Percentiles rank a stretch among this genome's conserved stretches.
phyloP scores from a whole-genome alignment of 2,888 invertebrate genomes.

The Mythimna loreyi region DNA sequence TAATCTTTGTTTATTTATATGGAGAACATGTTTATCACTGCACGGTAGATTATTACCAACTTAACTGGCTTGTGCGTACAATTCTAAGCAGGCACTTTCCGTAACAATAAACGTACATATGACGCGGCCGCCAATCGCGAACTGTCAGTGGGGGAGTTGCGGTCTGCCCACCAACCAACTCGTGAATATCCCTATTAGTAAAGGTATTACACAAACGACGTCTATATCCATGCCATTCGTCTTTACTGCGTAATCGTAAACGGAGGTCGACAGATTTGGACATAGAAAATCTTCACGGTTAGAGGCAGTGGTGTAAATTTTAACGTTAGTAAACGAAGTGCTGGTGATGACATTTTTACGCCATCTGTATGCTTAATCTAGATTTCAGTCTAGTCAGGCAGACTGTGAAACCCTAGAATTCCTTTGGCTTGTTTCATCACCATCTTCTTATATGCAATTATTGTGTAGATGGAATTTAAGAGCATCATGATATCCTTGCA shows the following conservation, averaged over 20 bases:
- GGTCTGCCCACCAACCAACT: constrained; percentile 74
- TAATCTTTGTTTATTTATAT: constrained; percentile 82
- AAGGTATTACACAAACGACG: constrained; percentile 78
- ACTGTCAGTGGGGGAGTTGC: constrained; percentile 77
- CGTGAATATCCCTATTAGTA: constrained; percentile 82
- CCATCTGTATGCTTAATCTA: constrained; percentile 51
- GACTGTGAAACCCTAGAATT: constrained; percentile 25
- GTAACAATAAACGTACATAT: constrained; percentile 75
- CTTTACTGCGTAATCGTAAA: constrained; percentile 79
- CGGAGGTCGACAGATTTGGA: constrained; percentile 71
- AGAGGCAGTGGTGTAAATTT: constrained; percentile 54
- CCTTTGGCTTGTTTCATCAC: constrained; percentile 15
- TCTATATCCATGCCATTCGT: constrained; percentile 75
- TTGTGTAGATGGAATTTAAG: background rate
- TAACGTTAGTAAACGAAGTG: constrained; percentile 50
- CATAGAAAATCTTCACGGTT: constrained; percentile 66
- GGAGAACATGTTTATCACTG: constrained; percentile 67
- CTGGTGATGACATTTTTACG: constrained; percentile 52
- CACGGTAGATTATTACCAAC: constrained; percentile 51
- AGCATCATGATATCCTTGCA: constrained; percentile 23
- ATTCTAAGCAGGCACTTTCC: constrained; percentile 46
- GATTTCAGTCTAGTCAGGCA: constrained; percentile 34
- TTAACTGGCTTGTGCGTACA: constrained; percentile 49
- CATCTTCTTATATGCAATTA: background rate
- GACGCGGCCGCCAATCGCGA: constrained; percentile 76